Evolutionary conservation across 2,113 vertebrate species (phyloP).

Genomic region (Lampris megalopsis): DNA sequence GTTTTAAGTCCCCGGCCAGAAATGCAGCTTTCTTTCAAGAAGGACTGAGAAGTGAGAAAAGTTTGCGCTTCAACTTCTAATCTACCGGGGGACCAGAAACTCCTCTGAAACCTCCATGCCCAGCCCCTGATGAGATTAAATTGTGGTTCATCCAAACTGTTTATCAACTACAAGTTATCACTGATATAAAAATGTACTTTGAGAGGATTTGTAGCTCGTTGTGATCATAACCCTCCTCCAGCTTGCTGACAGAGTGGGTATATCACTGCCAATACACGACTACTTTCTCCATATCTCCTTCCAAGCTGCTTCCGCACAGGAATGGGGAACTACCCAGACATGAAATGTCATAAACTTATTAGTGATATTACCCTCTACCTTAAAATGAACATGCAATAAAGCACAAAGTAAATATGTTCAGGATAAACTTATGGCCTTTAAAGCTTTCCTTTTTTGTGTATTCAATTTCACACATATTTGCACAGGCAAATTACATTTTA

Average conservation of each 20-base stretch:
- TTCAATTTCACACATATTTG: conserved; percentile 86
- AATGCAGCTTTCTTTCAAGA: conserved; percentile 50
- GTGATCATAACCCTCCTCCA: conserved; percentile 49
- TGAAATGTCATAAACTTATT: conserved; percentile 75
- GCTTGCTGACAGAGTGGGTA: conserved; percentile 48
- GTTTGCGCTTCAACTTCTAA: conserved; percentile 36
- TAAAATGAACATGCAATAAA: conserved; percentile 74
- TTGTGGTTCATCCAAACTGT: conserved; percentile 31
- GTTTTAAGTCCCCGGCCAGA: conserved; percentile 26
- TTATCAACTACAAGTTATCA: conserved; percentile 59
- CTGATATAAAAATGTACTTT: conserved; percentile 49
- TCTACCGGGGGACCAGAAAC: conserved; percentile 8
- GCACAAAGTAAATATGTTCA: conserved; percentile 71
- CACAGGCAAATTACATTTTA: conserved; percentile 84
- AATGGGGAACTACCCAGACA: conserved; percentile 68
- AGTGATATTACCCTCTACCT: conserved; percentile 60
- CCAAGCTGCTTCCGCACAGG: conserved; percentile 36
- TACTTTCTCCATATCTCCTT: conserved; percentile 56
- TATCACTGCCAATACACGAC: conserved; percentile 49
- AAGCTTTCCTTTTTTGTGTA: conserved; percentile 75
- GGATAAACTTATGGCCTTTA: conserved; percentile 73
- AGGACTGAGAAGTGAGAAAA: conserved; percentile 38
- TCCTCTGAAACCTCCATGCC: background rate
- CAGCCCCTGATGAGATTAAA: conserved; percentile 54
- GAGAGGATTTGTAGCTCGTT: conserved; percentile 56